Base-by-base conservation (phyloP, 2,113 vertebrate genomes). In the Lamprologus callipterus region DNA sequence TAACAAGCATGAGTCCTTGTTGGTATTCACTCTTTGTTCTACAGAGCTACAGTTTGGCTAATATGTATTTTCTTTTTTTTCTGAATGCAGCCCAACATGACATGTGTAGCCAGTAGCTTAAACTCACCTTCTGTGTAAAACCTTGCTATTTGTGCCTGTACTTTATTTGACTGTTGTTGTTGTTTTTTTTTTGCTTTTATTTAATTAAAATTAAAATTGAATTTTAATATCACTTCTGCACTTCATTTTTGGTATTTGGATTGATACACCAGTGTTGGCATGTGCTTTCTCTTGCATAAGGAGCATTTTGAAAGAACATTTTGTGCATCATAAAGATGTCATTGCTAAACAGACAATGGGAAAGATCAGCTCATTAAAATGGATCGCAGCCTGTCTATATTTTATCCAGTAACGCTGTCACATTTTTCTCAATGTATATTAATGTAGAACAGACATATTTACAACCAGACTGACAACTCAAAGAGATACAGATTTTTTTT, bases 341-440 rank as follows among this genome's bases (percentile, higher is more conserved):
- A 70, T 75, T 33, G 40, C 88, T 88, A 47, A 79, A 87, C 37
- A 81, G 54, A 89, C 82, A 83, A 26, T 6, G 42, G 79, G 42
- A 90, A 81, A 86, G 49, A 88, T 51, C 58, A 42, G 54, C 55
- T 12, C 51, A 85, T 88, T 83, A 58, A 89, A 85, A 91, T 87
- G 26, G 33, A 65, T 88, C 33, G 65, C 31, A 75, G 78, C 12
- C 33, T 78, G 68, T 70, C 75, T 87, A 19, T 82, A 65, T 89
- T 81, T 84, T 79, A 89, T 54, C 14, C 63, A 81, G 28, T 57
- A 85, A 75, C 26, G 5, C 58, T 53, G 26, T 80, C 37, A 37
- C 11, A 47, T 80, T 73, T 70, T 82, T 11, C 19, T 83, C 31
- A 10, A 16, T 85, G 10, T 78, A 55, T 87, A 55, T 81, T 70